These are phyloP conservation scores for Syngnathus typhle DNA, from an alignment of 2,113 vertebrate genomes.

Conservation along the genomic window DNA sequence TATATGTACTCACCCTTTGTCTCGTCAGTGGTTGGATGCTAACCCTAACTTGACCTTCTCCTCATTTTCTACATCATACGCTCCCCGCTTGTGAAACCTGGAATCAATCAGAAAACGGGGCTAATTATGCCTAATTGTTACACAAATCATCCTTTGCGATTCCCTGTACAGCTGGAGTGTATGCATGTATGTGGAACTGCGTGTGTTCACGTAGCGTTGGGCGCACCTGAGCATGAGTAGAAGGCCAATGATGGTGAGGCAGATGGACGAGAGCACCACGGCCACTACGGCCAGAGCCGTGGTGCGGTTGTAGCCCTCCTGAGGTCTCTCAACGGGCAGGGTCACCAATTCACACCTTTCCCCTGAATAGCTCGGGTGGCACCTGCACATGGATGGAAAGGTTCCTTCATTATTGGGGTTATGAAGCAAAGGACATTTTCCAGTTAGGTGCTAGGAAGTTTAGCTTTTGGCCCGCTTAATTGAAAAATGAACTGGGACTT, in stretches of 20 bases:
- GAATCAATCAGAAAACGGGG: slow-evolving; percentile 15
- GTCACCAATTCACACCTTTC: slow-evolving; percentile 82
- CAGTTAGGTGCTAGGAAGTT: background rate
- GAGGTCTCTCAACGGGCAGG: slow-evolving; percentile 74
- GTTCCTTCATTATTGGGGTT: background rate
- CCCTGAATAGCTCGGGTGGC: slow-evolving; percentile 80
- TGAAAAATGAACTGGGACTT: background rate
- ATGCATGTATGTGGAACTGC: background rate
- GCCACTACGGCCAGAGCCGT: slow-evolving; percentile 87
- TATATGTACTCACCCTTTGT: slow-evolving; percentile 54
- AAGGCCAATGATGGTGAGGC: slow-evolving; percentile 84
- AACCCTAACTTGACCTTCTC: slow-evolving; percentile 92
- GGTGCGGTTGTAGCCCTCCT: slow-evolving; percentile 80
- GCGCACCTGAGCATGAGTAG: slow-evolving; percentile 85
- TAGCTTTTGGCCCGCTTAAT: background rate
- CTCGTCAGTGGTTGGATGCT: slow-evolving; percentile 79
- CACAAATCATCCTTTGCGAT: background rate
- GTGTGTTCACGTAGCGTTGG: background rate
- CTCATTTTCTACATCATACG: slow-evolving; percentile 91
- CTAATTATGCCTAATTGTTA: background rate
- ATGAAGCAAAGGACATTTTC: background rate
- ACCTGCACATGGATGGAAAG: slow-evolving; percentile 58
- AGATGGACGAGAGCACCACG: slow-evolving; percentile 86
- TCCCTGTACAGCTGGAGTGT: background rate
- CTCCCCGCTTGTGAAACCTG: slow-evolving; percentile 93